Base-by-base conservation (phyloP, 1,140 invertebrate genomes). In the Pygmarrhopalites habei region DNA sequence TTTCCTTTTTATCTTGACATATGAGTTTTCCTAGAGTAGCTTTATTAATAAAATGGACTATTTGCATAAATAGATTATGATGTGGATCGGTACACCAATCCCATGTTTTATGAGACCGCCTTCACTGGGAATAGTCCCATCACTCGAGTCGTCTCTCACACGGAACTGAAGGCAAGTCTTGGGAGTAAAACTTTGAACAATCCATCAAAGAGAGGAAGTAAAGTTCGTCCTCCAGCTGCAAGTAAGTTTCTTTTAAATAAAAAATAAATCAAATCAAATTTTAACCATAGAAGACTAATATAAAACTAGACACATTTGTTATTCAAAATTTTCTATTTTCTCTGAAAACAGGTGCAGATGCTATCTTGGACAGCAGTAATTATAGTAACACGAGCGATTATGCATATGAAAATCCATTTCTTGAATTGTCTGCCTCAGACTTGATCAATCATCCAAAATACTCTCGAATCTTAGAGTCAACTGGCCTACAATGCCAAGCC, bases 401-500 rank as follows among this genome's bases (percentile, higher is more conserved):
- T 55, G 69, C 61, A 7, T 71, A 71, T 59, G 69, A 71, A 41
- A 71, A 71, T 59, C 69, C 69, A 4, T 56, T 29, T 25, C 43
- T 71, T n/a, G 58, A 67, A n/a, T 44, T 71, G 15, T 65, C 62
- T 21, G 62, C 65, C 10, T 55, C 55, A 1, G 69, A 71, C 23
- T 51, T 71, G 41, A 66, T 71, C 29, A 60, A 71, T 55, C 69
- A 71, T 58, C 69, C 69, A 32, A 71, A 68, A 52, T 71, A 71
- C 30, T 60, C 49, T 17, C 23, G 58, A 12, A 46, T 69, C 19
- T 19, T 63, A 23, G 23, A 23, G 28, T 46, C 44, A 5, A 10
- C 44, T 17, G 44, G 19, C 5, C 19, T 46, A 21, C 32, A 35
- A 35, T 7, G 5, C 15, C 32, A 35, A 7, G 5, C 32, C 2